These are phyloP conservation scores for Platalea minor DNA, from an alignment of 2,797 vertebrate species.

Conservation along the genomic window DNA sequence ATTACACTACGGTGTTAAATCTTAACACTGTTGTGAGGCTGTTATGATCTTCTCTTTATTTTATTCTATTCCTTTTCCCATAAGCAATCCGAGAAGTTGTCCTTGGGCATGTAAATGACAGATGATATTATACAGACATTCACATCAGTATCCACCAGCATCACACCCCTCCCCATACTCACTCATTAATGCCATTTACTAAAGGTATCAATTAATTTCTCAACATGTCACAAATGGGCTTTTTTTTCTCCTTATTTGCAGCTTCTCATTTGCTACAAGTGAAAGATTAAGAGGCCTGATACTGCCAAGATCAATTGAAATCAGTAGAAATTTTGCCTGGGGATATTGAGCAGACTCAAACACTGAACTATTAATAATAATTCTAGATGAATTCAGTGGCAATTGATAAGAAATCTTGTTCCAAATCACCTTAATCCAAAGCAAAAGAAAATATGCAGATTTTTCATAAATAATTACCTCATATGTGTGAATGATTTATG, in stretches of 20 bases:
- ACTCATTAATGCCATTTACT: not conserved
- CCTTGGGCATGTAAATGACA: not conserved
- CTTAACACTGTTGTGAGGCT: not conserved
- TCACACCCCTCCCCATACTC: not conserved
- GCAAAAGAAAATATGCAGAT: not conserved
- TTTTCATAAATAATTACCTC: slow-evolving; percentile 13
- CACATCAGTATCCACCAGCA: not conserved
- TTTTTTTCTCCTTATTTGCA: not conserved
- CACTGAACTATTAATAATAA: not conserved
- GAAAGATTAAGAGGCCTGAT: not conserved
- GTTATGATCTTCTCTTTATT: not conserved
- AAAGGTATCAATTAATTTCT: not conserved
- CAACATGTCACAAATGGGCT: not conserved
- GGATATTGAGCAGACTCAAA: not conserved
- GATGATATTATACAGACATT: not conserved
- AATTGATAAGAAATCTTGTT: not conserved
- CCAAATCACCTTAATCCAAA: not conserved
- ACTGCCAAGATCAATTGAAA: not conserved
- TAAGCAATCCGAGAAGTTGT: not conserved
- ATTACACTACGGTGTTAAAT: not conserved
- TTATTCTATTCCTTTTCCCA: not conserved
- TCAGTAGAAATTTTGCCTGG: not conserved
- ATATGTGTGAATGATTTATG: not conserved
- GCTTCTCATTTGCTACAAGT: not conserved
- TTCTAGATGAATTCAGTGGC: not conserved